phyloP scores from a whole-genome alignment of 1,140 invertebrate genomes.

The Sminthurides bifidus region DNA sequence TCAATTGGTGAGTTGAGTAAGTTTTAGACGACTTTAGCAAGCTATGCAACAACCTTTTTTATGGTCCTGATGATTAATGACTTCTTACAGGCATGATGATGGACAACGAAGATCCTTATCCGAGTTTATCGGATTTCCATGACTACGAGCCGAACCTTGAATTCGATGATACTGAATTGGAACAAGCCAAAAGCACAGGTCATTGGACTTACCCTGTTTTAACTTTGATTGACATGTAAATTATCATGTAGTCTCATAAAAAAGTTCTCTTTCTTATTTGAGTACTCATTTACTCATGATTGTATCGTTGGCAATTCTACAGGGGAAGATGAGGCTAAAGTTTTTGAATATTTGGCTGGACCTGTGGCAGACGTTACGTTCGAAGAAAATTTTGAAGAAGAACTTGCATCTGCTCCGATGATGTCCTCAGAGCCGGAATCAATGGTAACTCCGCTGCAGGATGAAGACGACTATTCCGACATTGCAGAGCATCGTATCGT shows the following conservation, averaged over 20 bases:
- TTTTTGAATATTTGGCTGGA: conserved; percentile 52
- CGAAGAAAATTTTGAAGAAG: conserved; percentile 87
- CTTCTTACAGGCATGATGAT: too few relatives aligned
- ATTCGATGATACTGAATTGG: conserved; percentile 87
- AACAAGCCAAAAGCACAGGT: conserved; percentile 44
- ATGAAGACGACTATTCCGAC: conserved; percentile 57
- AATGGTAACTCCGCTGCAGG: conserved; percentile 35
- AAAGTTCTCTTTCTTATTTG: conserved; percentile 7
- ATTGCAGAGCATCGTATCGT: conserved; percentile 71
- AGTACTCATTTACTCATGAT: neutral
- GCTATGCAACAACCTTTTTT: too few relatives aligned
- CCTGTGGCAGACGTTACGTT: conserved; percentile 75
- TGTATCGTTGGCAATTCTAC: conserved; percentile 25
- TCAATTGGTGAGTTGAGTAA: too few relatives aligned
- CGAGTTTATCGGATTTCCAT: conserved; percentile 78
- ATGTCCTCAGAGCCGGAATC: conserved; percentile 38
- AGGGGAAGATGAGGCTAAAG: conserved; percentile 46
- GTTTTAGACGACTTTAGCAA: too few relatives aligned
- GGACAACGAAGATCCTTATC: conserved; percentile 66
- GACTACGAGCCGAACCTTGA: conserved; percentile 89
- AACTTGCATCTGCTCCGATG: conserved; percentile 55
- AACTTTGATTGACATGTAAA: neutral
- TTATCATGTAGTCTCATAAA: neutral
- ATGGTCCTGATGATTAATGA: too few relatives aligned
- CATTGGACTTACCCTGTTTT: conserved; percentile 22